Base-by-base conservation (phyloP, 1,140 invertebrate species). In the Macrostomum lignano region DNA sequence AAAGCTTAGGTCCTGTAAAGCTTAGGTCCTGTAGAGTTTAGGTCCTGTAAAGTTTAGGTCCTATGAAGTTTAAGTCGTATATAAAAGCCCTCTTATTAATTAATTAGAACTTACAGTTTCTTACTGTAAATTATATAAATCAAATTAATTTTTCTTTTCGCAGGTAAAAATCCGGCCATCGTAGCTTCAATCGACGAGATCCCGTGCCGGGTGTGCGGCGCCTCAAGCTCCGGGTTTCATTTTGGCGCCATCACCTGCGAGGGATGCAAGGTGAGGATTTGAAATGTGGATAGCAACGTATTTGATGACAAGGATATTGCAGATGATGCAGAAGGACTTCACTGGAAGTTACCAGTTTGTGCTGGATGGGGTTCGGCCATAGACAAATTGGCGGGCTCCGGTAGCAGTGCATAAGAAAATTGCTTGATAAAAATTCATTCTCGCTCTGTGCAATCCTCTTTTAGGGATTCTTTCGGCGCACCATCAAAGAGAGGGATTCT, bases 191-290 rank as follows among this genome's bases (percentile, higher is more conserved):
- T 15, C 26, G 26, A 24, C 4, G 11, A 33, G 14, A 53, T 58
- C 37, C 51, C 55, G 6, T 58, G 55, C 39, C 42, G 46, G 19
- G 81, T 88, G 25, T 91, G 81, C 57, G 74, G 74, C 7, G 78
- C 86, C 54, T 75, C 77, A 38, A 79, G 79, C 37, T 79, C 79
- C 34, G 81, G 81, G 25, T 88, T 84, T 60, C 81, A 88, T 55
- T 88, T 88, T 55, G 81, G 81, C 28, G 79, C 79, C 24, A 82
- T 86, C 50, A 88, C 81, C 9, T 91, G 81, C 58, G 81, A 91
- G 65, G 81, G 81, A 38, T 91, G 81, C 64, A 88, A 88, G 71
- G 79, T 86, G 65, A 67, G 32, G 62, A 9, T 32, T 32, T n/a
- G n/a, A n/a, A n/a, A n/a, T n/a, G n/a, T n/a, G n/a, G n/a, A n/a